Evolutionary conservation across 2,113 vertebrate genomes (phyloP).

Genomic region (Sisor rabdophorus): DNA sequence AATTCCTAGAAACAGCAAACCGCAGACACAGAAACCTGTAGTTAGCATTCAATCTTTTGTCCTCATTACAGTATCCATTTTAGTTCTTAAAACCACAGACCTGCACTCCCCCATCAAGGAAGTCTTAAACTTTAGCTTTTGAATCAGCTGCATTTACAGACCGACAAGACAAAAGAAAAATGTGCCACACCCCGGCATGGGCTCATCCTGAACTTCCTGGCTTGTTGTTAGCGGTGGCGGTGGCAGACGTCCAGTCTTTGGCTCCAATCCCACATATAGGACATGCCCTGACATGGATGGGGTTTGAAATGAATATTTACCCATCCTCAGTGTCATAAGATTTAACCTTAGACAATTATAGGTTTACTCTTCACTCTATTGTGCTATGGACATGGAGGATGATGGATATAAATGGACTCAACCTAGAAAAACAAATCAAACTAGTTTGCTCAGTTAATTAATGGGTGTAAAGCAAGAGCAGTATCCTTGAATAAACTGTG

Average conservation of each 20-base stretch:
- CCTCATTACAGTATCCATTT: conserved; percentile 10
- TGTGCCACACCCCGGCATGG: conserved; percentile 41
- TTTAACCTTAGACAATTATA: conserved; percentile 24
- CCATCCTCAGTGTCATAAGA: conserved; percentile 17
- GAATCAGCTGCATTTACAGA: conserved; percentile 44
- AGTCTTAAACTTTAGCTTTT: conserved; percentile 40
- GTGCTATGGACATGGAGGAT: neutral
- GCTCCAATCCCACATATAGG: conserved; percentile 23
- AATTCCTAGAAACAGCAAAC: conserved; percentile 14
- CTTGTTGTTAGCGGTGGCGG: conserved; percentile 27
- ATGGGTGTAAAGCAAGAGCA: neutral
- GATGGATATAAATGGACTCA: conserved; percentile 20
- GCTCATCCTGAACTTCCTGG: conserved; percentile 32
- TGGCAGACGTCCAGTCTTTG: conserved; percentile 34
- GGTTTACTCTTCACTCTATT: conserved; percentile 8
- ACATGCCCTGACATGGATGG: conserved; percentile 38
- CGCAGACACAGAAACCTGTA: conserved; percentile 21
- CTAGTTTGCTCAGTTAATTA: neutral
- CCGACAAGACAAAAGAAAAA: conserved; percentile 36
- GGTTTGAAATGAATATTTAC: conserved; percentile 39
- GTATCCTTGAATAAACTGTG: neutral
- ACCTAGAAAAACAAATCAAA: conserved; percentile 1
- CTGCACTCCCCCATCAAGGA: conserved; percentile 50
- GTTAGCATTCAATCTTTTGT: conserved; percentile 35
- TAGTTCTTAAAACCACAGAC: conserved; percentile 35